Base-by-base conservation (phyloP, 2,888 invertebrate species). In the Sipha maydis region DNA sequence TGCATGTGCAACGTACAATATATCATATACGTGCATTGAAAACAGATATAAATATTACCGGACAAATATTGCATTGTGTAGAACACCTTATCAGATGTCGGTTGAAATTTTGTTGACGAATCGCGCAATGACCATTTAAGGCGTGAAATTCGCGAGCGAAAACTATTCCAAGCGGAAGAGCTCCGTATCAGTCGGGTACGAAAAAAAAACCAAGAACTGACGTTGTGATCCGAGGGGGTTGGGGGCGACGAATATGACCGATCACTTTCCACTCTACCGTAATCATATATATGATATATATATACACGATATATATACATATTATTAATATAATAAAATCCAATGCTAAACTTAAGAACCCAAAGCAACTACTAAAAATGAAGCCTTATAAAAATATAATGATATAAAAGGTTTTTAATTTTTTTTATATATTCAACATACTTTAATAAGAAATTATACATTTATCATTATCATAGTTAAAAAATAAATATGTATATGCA, bases 91-190 rank as follows among this genome's bases (percentile, higher is more conserved):
- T 61, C 61, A 25, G 25, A 21, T 31, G 83, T 71, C 56, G 34
- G 56, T 31, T 25, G 25, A 25, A 34, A 78, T 78, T 78, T 56
- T 28, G 54, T 54, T 31, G 78, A 56, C 78, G 56, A 78, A 78
- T 78, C 56, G 78, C 31, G 56, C 31, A 34, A 56, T 34, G 8
- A 31, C 78, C 78, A 78, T 78, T 78, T 78, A 78, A 78, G 78
- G 78, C 31, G 56, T 31, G 78, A 34, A 78, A 78, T 56, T 28
- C 76, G 48, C 17, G 28, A 48, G 41, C 76, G 17, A 61, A 61
- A 61, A 61, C 25, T 25, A 25, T 25, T 25, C 61, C 21, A 61
- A 19, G 8, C 61, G 61, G 48, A 7, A 7, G 25, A 25, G 61
- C 48, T 48, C 48, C 9, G 41, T 41, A 5, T 41, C 21, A 4